Evolutionary conservation across 2,797 vertebrate genomes (phyloP).

Genomic region (Caiman crocodilus): DNA sequence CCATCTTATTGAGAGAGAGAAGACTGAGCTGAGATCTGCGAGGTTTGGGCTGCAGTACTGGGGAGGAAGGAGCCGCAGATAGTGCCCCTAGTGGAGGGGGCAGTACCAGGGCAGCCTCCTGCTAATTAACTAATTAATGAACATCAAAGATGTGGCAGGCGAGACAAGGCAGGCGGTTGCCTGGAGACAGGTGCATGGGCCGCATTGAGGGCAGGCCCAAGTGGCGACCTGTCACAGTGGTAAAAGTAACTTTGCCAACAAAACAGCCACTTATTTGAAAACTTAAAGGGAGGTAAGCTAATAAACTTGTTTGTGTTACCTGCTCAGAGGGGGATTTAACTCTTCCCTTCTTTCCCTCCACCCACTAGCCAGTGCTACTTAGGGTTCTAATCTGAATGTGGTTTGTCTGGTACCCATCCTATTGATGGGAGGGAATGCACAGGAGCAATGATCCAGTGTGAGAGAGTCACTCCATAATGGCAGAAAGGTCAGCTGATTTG

Average conservation of each 20-base stretch:
- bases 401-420: not conserved
- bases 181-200: no score
- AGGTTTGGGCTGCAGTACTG: no score
- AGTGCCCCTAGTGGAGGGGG: no score
- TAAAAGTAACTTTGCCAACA: not conserved
- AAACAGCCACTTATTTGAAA: not conserved
- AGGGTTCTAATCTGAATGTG: not conserved
- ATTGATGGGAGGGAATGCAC: not conserved
- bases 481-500: not conserved
- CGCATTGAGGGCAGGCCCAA: no score
- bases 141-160: no score
- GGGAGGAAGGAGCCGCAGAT: no score
- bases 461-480: not conserved
- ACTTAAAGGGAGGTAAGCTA: not conserved
- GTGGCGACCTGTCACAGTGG: no score
- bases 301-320: not conserved
- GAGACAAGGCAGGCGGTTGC: no score
- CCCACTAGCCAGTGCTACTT: not conserved
- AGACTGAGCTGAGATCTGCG: no score
- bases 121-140: no score
- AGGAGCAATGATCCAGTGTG: not conserved
- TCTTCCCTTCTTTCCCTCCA: not conserved
- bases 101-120: no score
- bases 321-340: not conserved
- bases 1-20: no score